These are phyloP conservation scores for Parasteatoda lunata DNA, from an alignment of 2,888 invertebrate genomes.

Conservation along the genomic window DNA sequence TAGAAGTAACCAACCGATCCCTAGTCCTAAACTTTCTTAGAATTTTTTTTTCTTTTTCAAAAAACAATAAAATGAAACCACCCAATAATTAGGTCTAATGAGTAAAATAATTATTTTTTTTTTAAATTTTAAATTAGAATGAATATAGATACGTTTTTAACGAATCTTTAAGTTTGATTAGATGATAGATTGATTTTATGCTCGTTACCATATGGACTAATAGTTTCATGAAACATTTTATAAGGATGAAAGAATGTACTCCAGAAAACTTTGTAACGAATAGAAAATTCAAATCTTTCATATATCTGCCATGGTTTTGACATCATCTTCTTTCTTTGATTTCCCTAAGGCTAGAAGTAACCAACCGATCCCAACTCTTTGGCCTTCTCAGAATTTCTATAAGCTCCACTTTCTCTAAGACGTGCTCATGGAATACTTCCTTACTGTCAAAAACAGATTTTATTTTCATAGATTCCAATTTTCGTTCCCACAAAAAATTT, in stretches of 20 bases:
- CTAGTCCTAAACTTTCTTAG: conserved; percentile 5
- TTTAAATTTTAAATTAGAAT: too few species aligned
- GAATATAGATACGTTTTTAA: too few species aligned
- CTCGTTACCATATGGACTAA: too few species aligned
- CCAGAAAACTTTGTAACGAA: too few species aligned
- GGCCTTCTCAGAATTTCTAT: conserved; percentile 15
- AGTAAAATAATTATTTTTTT: too few species aligned
- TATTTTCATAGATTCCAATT: conserved; percentile 24
- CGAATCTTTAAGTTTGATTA: too few species aligned
- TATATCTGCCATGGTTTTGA: conserved; percentile 16
- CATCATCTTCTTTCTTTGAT: conserved; percentile 21
- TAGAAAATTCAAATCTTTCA: conserved; percentile 5
- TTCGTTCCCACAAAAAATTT: not conserved
- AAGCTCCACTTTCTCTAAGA: not conserved
- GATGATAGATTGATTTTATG: too few species aligned
- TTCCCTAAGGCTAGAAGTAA: conserved; percentile 29
- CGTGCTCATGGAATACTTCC: not conserved
- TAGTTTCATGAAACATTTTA: too few species aligned
- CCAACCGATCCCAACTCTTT: conserved; percentile 1
- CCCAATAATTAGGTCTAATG: too few species aligned
- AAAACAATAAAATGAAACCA: too few species aligned
- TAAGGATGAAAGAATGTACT: too few species aligned
- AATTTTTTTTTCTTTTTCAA: not conserved
- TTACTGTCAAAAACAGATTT: conserved; percentile 37
- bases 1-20: conserved; percentile 7